phyloP scores from a whole-genome alignment of 2,113 vertebrate species.

The Isichthys henryi region DNA sequence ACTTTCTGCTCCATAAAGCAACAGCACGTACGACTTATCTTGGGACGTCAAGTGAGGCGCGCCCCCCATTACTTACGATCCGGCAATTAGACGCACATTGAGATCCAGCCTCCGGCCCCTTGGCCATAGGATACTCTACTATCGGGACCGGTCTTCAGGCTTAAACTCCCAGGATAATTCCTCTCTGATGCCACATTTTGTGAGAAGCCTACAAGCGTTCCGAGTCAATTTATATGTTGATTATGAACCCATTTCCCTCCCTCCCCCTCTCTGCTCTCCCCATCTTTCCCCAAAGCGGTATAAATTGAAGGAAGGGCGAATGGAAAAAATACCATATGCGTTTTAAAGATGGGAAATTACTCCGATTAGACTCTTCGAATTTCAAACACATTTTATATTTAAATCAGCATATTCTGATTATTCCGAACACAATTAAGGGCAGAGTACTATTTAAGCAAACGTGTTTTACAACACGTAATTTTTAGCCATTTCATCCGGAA shows the following conservation, averaged over 20 bases:
- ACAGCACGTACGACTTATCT: conserved; percentile 1
- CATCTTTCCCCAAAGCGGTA: not conserved
- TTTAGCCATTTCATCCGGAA: not conserved
- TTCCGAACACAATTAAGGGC: not conserved
- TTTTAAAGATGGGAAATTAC: not conserved
- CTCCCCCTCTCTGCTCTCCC: not conserved
- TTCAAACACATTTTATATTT: not conserved
- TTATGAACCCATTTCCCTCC: not conserved
- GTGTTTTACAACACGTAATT: not conserved
- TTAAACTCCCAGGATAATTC: conserved; percentile 12
- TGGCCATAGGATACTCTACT: not conserved
- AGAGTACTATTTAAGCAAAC: not conserved
- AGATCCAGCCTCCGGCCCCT: not conserved
- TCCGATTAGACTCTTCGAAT: not conserved
- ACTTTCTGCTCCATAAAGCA: conserved; percentile 25
- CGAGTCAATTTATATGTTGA: conserved; percentile 19
- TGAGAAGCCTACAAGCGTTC: conserved; percentile 10
- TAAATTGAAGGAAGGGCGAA: not conserved
- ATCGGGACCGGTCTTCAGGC: not conserved
- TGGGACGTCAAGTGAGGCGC: not conserved
- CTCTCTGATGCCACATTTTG: not conserved
- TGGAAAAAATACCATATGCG: not conserved
- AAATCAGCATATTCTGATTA: not conserved
- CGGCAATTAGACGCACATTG: not conserved
- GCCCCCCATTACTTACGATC: not conserved